Evolutionary conservation across 2,888 invertebrate genomes (phyloP), one percentile per base, ranked within the genome.

Genomic region (Magallana nippona): DNA sequence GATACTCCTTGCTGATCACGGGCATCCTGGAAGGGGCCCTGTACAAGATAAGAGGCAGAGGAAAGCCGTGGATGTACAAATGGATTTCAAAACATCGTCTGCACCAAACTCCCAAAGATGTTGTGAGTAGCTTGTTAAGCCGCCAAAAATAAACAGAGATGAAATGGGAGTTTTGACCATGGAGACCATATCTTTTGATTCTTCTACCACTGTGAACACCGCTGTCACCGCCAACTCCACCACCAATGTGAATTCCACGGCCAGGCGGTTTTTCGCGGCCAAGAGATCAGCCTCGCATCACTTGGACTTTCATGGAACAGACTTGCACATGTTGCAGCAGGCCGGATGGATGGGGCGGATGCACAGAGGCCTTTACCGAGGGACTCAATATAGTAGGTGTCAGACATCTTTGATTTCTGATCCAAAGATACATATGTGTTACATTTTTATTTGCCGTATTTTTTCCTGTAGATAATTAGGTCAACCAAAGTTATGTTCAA

Each of bases 241-340:
- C 27, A 71, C 71, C 71, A 71, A 71, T 71, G 71, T 82, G 19
- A 71, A 82, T 60, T 82, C 82, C 55, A 82, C 71, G 71, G 82
- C 82, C 56, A 71, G 55, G 55, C 44, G 82, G 55, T 63, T 82
- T 27, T 71, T 71, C 32, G 71, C 71, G 11, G 71, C 82, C 71
- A 82, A 82, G 56, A 44, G 82, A 71, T 44, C 71, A 55, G 63
- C 63, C 22, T 71, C 82, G 17, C 82, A 82, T 19, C 82, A 82
- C 19, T 71, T 82, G 55, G 71, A 82, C 55, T 82, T 71, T 71
- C 63, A 82, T 82, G 82, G 82, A 71, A 71, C 71, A 13, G 82
- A 82, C 55, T 55, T 82, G 44, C 71, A 82, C 55, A 82, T 82
- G 56, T 60, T 82, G 55, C 82, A 82, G 55, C 82, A 82, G 62